Conservation (phyloP, 1,140 invertebrate species). For the Hylaeus anthracinus region DNA sequence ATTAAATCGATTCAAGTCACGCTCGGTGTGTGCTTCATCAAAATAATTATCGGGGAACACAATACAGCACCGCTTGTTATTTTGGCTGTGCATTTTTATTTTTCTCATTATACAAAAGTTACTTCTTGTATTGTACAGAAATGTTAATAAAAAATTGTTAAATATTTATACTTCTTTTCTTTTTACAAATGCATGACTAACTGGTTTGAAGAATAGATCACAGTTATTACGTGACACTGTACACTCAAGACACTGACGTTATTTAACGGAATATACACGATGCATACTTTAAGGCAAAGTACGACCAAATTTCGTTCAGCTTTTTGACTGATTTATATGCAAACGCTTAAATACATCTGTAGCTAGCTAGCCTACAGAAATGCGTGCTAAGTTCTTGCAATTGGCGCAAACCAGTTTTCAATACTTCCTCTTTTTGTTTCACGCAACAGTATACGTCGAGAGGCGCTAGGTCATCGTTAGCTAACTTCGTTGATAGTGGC, state of each 20-base stretch:
- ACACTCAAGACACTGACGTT: not conserved
- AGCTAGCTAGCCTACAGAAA: constrained; percentile 67
- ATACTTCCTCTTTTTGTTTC: constrained; percentile 60
- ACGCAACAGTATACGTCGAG: constrained; percentile 74
- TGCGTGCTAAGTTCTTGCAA: constrained; percentile 72
- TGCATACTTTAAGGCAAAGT: not conserved
- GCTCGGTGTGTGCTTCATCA: not conserved
- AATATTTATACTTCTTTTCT: not conserved
- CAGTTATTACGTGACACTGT: not conserved
- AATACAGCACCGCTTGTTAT: not conserved
- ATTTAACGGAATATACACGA: not conserved
- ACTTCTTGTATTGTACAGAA: constrained; percentile 30
- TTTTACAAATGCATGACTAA: not conserved
- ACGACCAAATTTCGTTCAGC: not conserved
- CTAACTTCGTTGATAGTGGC: not conserved
- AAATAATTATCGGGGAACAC: constrained; percentile 8
- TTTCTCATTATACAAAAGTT: constrained; percentile 46
- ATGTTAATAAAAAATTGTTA: constrained; percentile 40
- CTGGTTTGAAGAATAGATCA: not conserved
- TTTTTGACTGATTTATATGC: not conserved
- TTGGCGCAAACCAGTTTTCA: constrained; percentile 70
- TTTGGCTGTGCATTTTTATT: constrained; percentile 58
- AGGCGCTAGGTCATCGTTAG: constrained; percentile 42
- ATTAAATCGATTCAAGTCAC: constrained; percentile 64
- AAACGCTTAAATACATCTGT: constrained; percentile 30